Base-by-base conservation (phyloP, 2,888 invertebrate genomes). In the Andricus curvator region DNA sequence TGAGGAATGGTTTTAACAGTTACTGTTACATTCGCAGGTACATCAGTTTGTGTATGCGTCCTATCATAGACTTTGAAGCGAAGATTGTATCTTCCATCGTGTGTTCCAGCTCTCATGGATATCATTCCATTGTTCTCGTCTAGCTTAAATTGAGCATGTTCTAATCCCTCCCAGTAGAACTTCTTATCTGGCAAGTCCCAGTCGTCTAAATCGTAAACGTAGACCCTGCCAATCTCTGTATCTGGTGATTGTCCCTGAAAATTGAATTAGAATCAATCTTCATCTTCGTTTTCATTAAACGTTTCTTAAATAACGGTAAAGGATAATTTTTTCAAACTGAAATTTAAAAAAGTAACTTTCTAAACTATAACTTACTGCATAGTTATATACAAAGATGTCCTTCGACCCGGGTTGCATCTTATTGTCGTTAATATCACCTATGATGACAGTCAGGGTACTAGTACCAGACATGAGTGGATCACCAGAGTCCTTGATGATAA, bases 131-230 rank as follows among this genome's bases (percentile, higher is more conserved):
- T 97, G 90, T 98, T 97, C 92, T 97, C 96, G 91, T 98, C 97
- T 44, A 99, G 93, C 83, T 96, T 97, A 92, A 98, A 98, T 87
- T 96, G 95, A 1, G 97, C 96, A 94, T 98, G 97, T 91, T 97
- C 97, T 78, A 95, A 94, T 68, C 95, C 95, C 90, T 98, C 98
- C 98, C 98, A 98, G 91, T 97, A 98, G 94, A 99, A 99, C 89
- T 97, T 98, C 93, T 99, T 99, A 92, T 99, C 99, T 0, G 97
- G 97, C 84, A 99, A 94, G 93, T 99, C 99, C 99, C 99, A 99
- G 92, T 99, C 99, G 93, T 99, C 99, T 85, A 97, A 94, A 93
- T 99, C 99, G 91, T 98, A 98, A 0, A 99, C 99, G 93, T 99
- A 99, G 11, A 99, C 99, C 83, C 98, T 95, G 56, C 99, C 99